Evolutionary conservation across 2,797 vertebrate species (phyloP), one percentile per base, ranked within the genome.

Genomic region (Molossus alvarezi): DNA sequence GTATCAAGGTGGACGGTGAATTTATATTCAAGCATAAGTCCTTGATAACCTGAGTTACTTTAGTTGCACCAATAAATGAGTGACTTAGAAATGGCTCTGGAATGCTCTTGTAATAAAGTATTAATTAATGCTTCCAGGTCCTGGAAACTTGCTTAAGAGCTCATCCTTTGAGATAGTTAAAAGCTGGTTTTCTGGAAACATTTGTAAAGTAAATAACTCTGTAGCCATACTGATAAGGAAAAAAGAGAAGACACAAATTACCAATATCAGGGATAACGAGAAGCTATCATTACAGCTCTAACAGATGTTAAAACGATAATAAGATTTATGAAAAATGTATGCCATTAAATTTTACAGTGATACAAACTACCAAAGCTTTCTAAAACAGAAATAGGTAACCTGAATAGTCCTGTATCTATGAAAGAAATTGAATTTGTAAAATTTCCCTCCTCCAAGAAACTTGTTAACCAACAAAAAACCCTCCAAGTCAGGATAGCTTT

Each of bases 141-240:
- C 90, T 85, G 4, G 29, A 79, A 88, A 58, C 10, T 45, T 62
- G 76, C 71, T 79, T 58, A 67, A 79, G n/a, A 65, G 64, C 21
- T 41, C 33, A 48, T 95, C 93, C 27, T 84, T 89, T 29, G 10
- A 80, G 71, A 71, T 4, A 18, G 41, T 80, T 94, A 88, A 90
- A 84, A 85, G 29, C 67, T 88, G n/a, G 5, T 86, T 91, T 41
- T 91, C 77, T 86, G 88, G 75, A 20, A 86, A 69, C 51, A 62
- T 53, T 58, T 89, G 51, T 71, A 23, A 80, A 79, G 76, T 73
- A 75, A 80, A 83, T 90, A 92, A 92, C 62, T 69, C n/a, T 88
- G 48, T 77, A 41, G 65, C 18, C 51, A 71, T 51, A 85, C 10
- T 86, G 33, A 84, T 79, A 15, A 75, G 17, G 23, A 79, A 85